Base-by-base conservation (phyloP, 2,888 invertebrate genomes). In the Cynaeus angustus region DNA sequence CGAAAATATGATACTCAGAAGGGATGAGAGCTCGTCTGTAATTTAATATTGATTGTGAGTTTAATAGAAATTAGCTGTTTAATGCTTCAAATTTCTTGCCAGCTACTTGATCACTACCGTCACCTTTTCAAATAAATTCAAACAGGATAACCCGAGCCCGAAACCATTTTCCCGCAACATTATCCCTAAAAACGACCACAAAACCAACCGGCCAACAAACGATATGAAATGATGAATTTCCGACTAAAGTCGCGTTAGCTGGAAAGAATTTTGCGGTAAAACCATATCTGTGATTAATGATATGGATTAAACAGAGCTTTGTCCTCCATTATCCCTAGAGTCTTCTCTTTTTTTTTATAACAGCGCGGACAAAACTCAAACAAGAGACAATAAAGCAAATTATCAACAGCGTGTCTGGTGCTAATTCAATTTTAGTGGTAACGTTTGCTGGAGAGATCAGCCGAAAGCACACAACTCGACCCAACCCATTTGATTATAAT, bases 401-500 rank as follows among this genome's bases (percentile, higher is more conserved):
- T 64, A 64, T 64, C 52, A 48, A 46, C 61, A 48, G 12, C 45
- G 33, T 61, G 61, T 10, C 30, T 43, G 53, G 13, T 65, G 53
- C 65, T 65, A 55, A 55, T 65, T 55, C 65, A 65, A 53, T 65
- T 65, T 55, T 21, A 26, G 65, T 52, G 13, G 65, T 52, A 62
- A 38, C 65, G 55, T 55, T 53, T 55, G 41, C 53, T 21, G 48
- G 37, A 37, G 66, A 56, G 56, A 66, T 66, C 58, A 66, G 21
- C 28, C 30, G 45, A 41, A 37, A 56, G 52, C 43, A 53, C 13
- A 53, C 52, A 50, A 45, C 30, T 46, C 9, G 55, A 55, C 45
- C 53, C 52, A 12, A 14, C 59, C 67, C 43, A 67, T 50, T 67
- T 59, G 59, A 61, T 67, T 67, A 67, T 55, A 68, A 61, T 68